Base-by-base conservation (phyloP, 1,140 invertebrate species). In the Adelges cooleyi region DNA sequence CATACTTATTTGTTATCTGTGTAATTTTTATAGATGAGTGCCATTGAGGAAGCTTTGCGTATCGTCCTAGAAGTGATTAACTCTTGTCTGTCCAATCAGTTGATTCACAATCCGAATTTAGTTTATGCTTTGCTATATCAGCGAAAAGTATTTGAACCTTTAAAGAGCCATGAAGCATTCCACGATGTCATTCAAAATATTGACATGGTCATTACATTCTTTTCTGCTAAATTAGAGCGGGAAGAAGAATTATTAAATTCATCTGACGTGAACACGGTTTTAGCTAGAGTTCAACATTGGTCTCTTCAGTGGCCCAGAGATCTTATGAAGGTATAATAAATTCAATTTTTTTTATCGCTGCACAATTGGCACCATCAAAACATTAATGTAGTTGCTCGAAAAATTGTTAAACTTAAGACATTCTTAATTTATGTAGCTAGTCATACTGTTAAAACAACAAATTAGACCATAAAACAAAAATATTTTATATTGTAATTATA, bases 1-100 rank as follows among this genome's bases (percentile, higher is more conserved):
- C 44, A 17, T 10, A 8, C 52, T 18, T 13, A 38, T 9, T 33
- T n/a, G 29, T 15, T n/a, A 5, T 13, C 4, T 22, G 22, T 6
- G 5, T 33, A 18, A 27, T 51, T 17, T 15, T 67, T 69, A 11
- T 50, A 99, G 77, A 80, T 98, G 68, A 84, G 82, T 33, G 92
- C 96, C n/a, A 78, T 98, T 22, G 95, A 99, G 78, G 95, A 99
- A 79, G 94, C 98, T 2, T 78, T 99, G 23, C 78, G 92, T 27
- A 96, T 98, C 90, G 84, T 98, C 1, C 74, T 98, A 62, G 95
- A 98, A 80, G 97, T 98, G 49, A 82, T 98, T 49, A 98, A 98
- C 76, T 96, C 93, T 23, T 89, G 87, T 72, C 78, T 98, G 46
- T 85, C 86, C 0, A 84, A 89, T 75, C 90, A 95, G 70, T 78